Conservation (phyloP, 2,888 invertebrate genomes). For the Malthinus seriepunctatus region DNA sequence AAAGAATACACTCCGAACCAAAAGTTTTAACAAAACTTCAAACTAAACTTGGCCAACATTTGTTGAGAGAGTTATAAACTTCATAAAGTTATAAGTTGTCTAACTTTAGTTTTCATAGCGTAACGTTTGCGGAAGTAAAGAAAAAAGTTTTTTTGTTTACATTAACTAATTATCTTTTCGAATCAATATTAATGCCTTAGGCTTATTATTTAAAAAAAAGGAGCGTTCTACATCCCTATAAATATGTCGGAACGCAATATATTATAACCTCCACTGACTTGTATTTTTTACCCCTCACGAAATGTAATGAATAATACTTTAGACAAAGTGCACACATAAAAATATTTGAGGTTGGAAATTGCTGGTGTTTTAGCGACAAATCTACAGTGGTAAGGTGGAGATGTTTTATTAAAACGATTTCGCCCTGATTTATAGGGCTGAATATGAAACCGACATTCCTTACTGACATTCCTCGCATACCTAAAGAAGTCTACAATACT, state of each 20-base stretch:
- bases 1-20: conserved; percentile 47
- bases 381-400: conserved; percentile 40
- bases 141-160: conserved; percentile 26
- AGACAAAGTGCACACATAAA: conserved; percentile 54
- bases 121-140: conserved; percentile 21
- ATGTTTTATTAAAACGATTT: conserved; percentile 55
- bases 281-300: conserved; percentile 34
- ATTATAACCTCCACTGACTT: conserved; percentile 17
- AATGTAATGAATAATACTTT: conserved; percentile 46
- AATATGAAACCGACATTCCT: conserved; percentile 54
- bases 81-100: conserved; percentile 33
- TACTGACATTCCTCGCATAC: conserved; percentile 51
- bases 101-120: conserved; percentile 23
- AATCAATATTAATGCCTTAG: too few species aligned
- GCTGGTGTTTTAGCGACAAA: conserved; percentile 44
- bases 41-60: conserved; percentile 28
- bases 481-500: conserved; percentile 48
- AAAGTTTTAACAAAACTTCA: conserved; percentile 33
- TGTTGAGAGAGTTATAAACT: conserved; percentile 31
- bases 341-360: conserved; percentile 53
- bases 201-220: too few species aligned
- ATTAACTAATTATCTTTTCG: too few species aligned
- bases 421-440: conserved; percentile 52
- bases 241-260: background rate
- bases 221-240: too few species aligned